Conservation (phyloP, 2,888 invertebrate species). For the Microctonus aethiopoides region DNA sequence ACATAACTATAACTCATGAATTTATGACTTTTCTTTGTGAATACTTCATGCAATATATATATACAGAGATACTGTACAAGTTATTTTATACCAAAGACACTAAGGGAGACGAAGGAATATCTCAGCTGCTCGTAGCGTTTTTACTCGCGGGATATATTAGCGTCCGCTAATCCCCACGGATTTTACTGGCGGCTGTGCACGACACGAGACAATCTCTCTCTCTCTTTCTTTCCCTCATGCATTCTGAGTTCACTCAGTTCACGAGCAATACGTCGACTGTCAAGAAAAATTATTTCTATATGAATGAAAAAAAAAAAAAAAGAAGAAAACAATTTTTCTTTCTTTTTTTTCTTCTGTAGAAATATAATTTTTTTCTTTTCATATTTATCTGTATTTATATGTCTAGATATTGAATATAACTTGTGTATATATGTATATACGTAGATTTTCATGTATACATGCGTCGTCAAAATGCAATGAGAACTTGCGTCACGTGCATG, state of each 20-base stretch:
- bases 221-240: conserved; percentile 15
- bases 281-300: not conserved
- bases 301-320: not conserved
- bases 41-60: conserved; percentile 19
- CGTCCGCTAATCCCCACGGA: conserved; percentile 62
- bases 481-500: conserved; percentile 51
- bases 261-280: conserved; percentile 1
- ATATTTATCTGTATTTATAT: not conserved
- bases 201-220: conserved; percentile 39
- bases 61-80: conserved; percentile 52
- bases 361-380: conserved; percentile 5
- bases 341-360: not conserved
- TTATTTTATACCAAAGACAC: conserved; percentile 61
- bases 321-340: too few relatives aligned
- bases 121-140: conserved; percentile 63
- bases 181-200: conserved; percentile 61
- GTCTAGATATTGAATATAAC: not conserved
- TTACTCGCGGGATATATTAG: conserved; percentile 64
- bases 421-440: not conserved
- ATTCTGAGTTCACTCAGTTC: conserved; percentile 2
- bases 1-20: conserved; percentile 51
- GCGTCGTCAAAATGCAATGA: conserved; percentile 39
- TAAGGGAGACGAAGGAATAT: conserved; percentile 54
- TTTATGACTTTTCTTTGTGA: conserved; percentile 57
- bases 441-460: not conserved